Conservation (phyloP, 2,888 invertebrate genomes). For the Zygaena filipendulae region DNA sequence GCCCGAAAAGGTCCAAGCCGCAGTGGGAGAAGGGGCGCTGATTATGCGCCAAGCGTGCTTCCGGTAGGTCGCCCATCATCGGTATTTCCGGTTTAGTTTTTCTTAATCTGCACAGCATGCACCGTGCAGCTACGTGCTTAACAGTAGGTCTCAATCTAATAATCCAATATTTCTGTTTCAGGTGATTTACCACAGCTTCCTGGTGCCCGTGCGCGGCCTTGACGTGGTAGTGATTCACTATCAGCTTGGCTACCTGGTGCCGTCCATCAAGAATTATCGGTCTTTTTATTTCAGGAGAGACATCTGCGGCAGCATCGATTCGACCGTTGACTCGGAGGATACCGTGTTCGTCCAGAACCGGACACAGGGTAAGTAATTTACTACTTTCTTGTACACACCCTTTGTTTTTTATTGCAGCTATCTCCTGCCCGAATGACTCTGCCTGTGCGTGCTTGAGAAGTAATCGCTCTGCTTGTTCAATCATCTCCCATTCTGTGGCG, state of each 20-base stretch:
- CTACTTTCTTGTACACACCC: slow-evolving; percentile 1
- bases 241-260: slow-evolving; percentile 8
- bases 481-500: neutral
- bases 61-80: slow-evolving; percentile 18
- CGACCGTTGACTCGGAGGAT: slow-evolving; percentile 13
- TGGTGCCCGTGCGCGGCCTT: slow-evolving; percentile 12
- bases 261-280: slow-evolving; percentile 16
- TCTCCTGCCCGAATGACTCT: slow-evolving; percentile 5
- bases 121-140: slow-evolving; percentile 7
- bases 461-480: slow-evolving; percentile 5
- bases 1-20: slow-evolving; percentile 19
- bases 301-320: slow-evolving; percentile 4
- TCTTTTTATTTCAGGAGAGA: slow-evolving; percentile 8
- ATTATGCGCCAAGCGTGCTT: slow-evolving; percentile 11
- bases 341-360: slow-evolving; percentile 12
- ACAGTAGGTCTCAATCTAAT: slow-evolving; percentile 15
- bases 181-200: slow-evolving; percentile 13
- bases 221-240: slow-evolving; percentile 10
- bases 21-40: slow-evolving; percentile 16
- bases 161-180: slow-evolving; percentile 12
- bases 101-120: slow-evolving; percentile 11
- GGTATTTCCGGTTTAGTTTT: slow-evolving; percentile 8
- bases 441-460: slow-evolving; percentile 6
- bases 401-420: slow-evolving; percentile 1
- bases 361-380: slow-evolving; percentile 14